These are phyloP conservation scores for Melanotaenia maccullochi DNA, from an alignment of 2,797 vertebrate genomes.

Conservation along the genomic window DNA sequence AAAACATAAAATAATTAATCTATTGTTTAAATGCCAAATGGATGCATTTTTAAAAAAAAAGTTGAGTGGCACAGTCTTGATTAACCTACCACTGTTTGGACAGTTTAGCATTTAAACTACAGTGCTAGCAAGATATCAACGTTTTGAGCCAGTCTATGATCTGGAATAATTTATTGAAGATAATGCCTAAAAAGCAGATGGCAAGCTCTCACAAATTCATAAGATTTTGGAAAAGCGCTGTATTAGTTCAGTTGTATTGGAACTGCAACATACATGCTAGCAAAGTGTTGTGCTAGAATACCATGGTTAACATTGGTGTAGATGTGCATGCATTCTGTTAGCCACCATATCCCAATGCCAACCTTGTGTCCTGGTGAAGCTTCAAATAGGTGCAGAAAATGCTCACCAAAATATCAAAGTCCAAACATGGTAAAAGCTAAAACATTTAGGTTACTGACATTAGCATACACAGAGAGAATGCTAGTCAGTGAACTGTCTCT, in stretches of 20 bases:
- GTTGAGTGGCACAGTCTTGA: not conserved
- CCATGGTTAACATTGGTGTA: not conserved
- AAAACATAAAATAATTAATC: not conserved
- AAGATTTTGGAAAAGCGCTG: not conserved
- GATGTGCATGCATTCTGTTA: not conserved
- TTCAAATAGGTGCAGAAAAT: not conserved
- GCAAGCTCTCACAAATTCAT: too few relatives aligned
- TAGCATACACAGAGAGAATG: not conserved
- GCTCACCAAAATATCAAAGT: not conserved
- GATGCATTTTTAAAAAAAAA: not conserved
- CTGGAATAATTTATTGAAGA: not conserved
- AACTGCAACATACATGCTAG: not conserved
- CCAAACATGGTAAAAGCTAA: not conserved
- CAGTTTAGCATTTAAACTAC: not conserved
- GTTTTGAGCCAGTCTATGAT: not conserved
- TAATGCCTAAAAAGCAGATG: too few relatives aligned
- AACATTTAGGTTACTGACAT: not conserved
- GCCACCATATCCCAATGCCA: not conserved
- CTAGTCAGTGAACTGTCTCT: not conserved
- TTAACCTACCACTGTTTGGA: not conserved
- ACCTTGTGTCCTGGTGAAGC: not conserved
- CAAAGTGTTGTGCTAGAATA: not conserved
- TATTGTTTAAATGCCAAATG: not conserved
- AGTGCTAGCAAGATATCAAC: not conserved
- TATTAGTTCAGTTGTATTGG: not conserved